These are phyloP conservation scores for Hyla sarda DNA, from an alignment of 2,113 vertebrate species.

Conservation along the genomic window DNA sequence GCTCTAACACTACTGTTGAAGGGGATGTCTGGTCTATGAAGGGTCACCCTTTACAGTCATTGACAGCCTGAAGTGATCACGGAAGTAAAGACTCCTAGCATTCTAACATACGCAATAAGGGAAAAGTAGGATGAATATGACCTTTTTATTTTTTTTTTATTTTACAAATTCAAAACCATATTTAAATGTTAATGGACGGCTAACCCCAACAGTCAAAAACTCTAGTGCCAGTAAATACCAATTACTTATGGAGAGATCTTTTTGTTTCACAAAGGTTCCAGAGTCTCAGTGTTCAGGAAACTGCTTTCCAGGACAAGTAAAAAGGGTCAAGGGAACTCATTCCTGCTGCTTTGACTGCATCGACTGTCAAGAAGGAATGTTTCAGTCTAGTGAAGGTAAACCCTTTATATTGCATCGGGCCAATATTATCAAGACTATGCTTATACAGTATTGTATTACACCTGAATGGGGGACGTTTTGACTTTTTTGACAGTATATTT, in stretches of 20 bases:
- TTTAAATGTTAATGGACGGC: too few relatives aligned
- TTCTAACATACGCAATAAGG: too few relatives aligned
- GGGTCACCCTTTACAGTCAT: too few relatives aligned
- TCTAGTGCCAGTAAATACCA: neutral
- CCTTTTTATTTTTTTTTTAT: too few relatives aligned
- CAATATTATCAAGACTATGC: neutral
- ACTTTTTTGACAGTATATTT: neutral
- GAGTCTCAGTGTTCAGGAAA: slow-evolving; percentile 78
- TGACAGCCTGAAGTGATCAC: too few relatives aligned
- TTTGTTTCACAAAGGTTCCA: slow-evolving; percentile 72
- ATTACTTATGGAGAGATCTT: neutral
- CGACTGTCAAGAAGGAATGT: slow-evolving; percentile 82
- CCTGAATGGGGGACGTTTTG: neutral
- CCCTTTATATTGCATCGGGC: neutral
- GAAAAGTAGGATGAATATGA: too few relatives aligned
- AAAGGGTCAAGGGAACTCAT: slow-evolving; percentile 68
- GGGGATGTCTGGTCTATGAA: too few relatives aligned
- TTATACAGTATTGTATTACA: neutral
- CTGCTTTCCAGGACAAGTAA: slow-evolving; percentile 77
- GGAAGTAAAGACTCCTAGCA: too few relatives aligned
- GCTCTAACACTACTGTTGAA: too few relatives aligned
- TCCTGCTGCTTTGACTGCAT: slow-evolving; percentile 87
- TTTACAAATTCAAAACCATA: too few relatives aligned
- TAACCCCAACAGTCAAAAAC: too few relatives aligned
- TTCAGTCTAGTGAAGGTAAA: slow-evolving; percentile 66